phyloP scores from a whole-genome alignment of 2,797 vertebrate species.

The Menidia menidia region DNA sequence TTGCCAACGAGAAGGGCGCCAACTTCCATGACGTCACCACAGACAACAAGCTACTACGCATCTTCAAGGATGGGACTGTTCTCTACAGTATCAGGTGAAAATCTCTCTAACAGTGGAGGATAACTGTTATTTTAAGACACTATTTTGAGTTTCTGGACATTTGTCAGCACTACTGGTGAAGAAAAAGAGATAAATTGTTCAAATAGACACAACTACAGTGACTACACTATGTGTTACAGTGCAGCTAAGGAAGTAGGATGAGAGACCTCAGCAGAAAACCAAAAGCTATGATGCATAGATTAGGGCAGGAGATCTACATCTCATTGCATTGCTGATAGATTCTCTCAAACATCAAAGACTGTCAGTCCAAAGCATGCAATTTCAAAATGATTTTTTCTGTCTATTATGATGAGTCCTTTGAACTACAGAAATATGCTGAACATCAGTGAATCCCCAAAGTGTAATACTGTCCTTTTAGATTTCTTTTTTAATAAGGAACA shows the following conservation, averaged over 20 bases:
- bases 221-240: slow-evolving; percentile 1
- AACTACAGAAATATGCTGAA: slow-evolving; percentile 53
- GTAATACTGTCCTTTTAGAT: slow-evolving; percentile 39
- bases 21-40: slow-evolving; percentile 99
- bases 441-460: slow-evolving; percentile 22
- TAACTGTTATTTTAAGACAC: background rate
- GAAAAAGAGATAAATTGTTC: background rate
- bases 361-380: slow-evolving; percentile 39
- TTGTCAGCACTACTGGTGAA: background rate
- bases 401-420: slow-evolving; percentile 61
- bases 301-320: slow-evolving; percentile 50
- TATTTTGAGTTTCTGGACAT: background rate
- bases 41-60: slow-evolving; percentile 96
- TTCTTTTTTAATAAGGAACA: slow-evolving; percentile 30
- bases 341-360: slow-evolving; percentile 68
- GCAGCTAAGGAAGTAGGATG: slow-evolving; percentile 19
- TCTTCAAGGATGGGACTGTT: slow-evolving; percentile 96
- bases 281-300: slow-evolving; percentile 35
- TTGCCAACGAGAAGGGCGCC: slow-evolving; percentile 98
- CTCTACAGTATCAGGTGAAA: slow-evolving; percentile 97
- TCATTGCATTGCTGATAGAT: slow-evolving; percentile 57
- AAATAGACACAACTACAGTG: slow-evolving; percentile 14
- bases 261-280: slow-evolving; percentile 24
- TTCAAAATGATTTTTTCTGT: slow-evolving; percentile 65
- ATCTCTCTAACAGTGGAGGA: background rate